A percentile compares a stretch with the other conserved stretches of the same genome.
Evolutionary conservation across 2,113 vertebrate genomes (phyloP).

Genomic region (Myocastor coypus): DNA sequence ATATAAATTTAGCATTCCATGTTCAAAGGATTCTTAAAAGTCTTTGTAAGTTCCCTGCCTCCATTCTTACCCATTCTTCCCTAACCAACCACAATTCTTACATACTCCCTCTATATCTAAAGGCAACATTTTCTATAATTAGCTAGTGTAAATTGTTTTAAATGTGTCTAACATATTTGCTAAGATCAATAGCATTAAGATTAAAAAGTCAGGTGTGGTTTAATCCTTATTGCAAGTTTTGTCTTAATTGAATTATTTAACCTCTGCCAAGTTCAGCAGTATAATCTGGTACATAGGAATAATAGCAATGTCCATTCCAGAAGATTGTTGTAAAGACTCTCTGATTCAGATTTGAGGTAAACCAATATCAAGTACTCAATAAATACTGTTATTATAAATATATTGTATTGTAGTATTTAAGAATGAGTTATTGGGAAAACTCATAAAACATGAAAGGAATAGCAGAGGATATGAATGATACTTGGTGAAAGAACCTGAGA

Average conservation of each 20-base stretch:
- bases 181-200: neutral
- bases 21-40: neutral
- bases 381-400: neutral
- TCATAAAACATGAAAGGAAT: neutral
- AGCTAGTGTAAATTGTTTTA: neutral
- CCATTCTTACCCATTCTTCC: neutral
- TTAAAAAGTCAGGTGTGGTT: neutral
- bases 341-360: neutral
- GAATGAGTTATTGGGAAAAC: neutral
- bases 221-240: neutral
- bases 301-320: neutral
- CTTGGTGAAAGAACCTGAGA: neutral
- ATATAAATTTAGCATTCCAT: slow-evolving; percentile 28
- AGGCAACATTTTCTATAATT: neutral
- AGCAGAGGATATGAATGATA: neutral
- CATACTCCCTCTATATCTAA: slow-evolving; percentile 16
- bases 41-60: neutral
- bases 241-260: slow-evolving; percentile 52
- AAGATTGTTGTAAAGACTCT: slow-evolving; percentile 21
- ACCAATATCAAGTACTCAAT: neutral
- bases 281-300: neutral
- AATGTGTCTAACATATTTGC: neutral
- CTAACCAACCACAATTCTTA: neutral
- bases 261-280: neutral
- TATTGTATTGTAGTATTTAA: neutral